Base-by-base conservation (phyloP, 2,797 vertebrate genomes). In the Sebastes nivosus region DNA sequence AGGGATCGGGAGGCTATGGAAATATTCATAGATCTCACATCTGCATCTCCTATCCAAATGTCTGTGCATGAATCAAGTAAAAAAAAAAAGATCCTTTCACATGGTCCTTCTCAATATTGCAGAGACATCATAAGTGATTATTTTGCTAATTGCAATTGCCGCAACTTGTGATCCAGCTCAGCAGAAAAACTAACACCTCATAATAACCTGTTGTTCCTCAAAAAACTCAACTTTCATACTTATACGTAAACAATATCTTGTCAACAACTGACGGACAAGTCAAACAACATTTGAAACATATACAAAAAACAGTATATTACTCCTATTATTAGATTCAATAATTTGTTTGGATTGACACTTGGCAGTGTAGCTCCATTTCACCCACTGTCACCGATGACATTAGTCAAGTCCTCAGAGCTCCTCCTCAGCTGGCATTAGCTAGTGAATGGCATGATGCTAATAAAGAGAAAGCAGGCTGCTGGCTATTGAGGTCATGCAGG, bases 331-430 rank as follows among this genome's bases (percentile, higher is more conserved):
- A 77, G 16, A 88, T 67, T 1, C 20, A 54, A 74, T 67, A 12
- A 64, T 57, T 67, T 80, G 32, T 78, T 70, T 76, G 14, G 34
- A 60, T 16, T 36, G 72, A 66, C 38, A 71, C 83, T 85, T 84
- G 76, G 69, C 72, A 75, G 69, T 34, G 83, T 34, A 71, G 60
- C 63, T 86, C 59, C 32, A 77, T 70, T 83, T 81, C 77, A 75
- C 67, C 75, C 74, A 36, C 77, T 75, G 81, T 83, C 84, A 75
- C 24, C n/a, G 77, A 89, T 79, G 75, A 85, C 80, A 91, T 88
- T 80, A 81, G 30, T 81, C 71, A 77, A 86, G 69, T 22, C 11
- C 74, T 27, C 77, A 7, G 58, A 69, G 72, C 52, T 65, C 72
- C 64, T 81, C 76, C 73, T 71, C 74, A 55, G 81, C 75, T 83